Percentiles rank a stretch among this genome's conserved stretches.
Conservation (phyloP, 2,888 invertebrate genomes). For the Drosophila yooni region DNA sequence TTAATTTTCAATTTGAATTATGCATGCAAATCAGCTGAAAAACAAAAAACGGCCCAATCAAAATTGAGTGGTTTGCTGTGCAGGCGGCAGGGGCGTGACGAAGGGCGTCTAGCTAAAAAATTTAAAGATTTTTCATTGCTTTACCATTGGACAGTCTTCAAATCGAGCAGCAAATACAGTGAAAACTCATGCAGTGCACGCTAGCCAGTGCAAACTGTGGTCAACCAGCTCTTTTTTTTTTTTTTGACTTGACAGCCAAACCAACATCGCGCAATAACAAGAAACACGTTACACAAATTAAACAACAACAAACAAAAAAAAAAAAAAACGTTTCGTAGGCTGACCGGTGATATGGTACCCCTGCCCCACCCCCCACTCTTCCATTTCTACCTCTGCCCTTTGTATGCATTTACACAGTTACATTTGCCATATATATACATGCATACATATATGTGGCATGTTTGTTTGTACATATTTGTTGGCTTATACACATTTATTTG, state of each 20-base stretch:
- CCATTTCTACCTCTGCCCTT: not conserved
- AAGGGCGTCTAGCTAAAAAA: not conserved
- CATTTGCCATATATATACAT: slow-evolving; percentile 10
- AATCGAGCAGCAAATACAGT: slow-evolving; percentile 9
- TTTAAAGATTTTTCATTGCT: slow-evolving; percentile 7
- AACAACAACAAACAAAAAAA: slow-evolving; percentile 34
- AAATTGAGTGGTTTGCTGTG: slow-evolving; percentile 16
- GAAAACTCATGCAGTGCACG: not conserved
- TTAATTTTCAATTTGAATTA: slow-evolving; percentile 68
- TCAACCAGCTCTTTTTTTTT: not conserved
- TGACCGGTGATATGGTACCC: slow-evolving; percentile 37
- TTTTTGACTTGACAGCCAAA: slow-evolving; percentile 24
- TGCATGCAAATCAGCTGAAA: slow-evolving; percentile 61
- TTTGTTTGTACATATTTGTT: slow-evolving; percentile 16
- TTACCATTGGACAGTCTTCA: slow-evolving; percentile 11
- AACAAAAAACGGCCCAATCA: not conserved
- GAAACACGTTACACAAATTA: slow-evolving; percentile 71
- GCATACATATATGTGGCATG: slow-evolving; percentile 21
- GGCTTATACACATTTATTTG: slow-evolving; percentile 24
- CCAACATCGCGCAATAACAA: slow-evolving; percentile 35
- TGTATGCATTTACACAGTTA: slow-evolving; percentile 24
- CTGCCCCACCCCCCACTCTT: not conserved
- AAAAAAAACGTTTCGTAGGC: slow-evolving; percentile 25
- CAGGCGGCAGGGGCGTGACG: slow-evolving; percentile 1
- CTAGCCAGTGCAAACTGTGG: slow-evolving; percentile 28